Evolutionary conservation across 2,797 vertebrate species (phyloP).

Genomic region (Botia kubotai): DNA sequence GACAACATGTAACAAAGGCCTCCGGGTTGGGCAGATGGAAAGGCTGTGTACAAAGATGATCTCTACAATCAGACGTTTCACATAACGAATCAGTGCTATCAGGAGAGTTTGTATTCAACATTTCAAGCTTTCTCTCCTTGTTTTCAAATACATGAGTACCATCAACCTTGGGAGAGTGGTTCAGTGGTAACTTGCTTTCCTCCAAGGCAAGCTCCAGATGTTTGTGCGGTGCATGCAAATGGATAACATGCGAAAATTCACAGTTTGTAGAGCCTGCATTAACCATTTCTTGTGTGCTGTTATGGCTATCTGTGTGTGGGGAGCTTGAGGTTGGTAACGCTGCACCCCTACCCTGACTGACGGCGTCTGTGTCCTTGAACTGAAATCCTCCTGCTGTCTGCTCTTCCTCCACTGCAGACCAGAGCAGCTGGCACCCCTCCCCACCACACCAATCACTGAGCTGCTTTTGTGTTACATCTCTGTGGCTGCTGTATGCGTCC

Average conservation of each 20-base stretch:
- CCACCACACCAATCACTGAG: slow-evolving; percentile 14
- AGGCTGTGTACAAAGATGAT: slow-evolving; percentile 19
- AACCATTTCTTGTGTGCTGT: not conserved
- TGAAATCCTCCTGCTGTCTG: slow-evolving; percentile 21
- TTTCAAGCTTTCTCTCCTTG: slow-evolving; percentile 4
- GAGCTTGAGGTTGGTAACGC: not conserved
- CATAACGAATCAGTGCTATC: slow-evolving; percentile 9
- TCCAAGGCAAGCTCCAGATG: slow-evolving; percentile 24
- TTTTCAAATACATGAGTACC: slow-evolving; percentile 8
- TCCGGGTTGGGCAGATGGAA: not conserved
- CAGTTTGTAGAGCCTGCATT: slow-evolving; percentile 26
- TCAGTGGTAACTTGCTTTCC: slow-evolving; percentile 10
- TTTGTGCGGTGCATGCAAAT: slow-evolving; percentile 18
- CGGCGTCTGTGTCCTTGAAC: slow-evolving; percentile 25
- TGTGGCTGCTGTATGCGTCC: not conserved
- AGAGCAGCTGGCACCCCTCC: slow-evolving; percentile 32
- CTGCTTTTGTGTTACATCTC: slow-evolving; percentile 1
- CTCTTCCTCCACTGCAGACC: slow-evolving; percentile 24
- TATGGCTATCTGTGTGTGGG: slow-evolving; percentile 12
- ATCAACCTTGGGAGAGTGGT: slow-evolving; percentile 3
- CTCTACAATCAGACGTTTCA: slow-evolving; percentile 24
- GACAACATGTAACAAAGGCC: slow-evolving; percentile 33
- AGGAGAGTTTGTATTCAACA: not conserved
- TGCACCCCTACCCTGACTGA: not conserved
- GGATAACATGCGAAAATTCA: not conserved